Percentiles rank a stretch among this genome's conserved stretches.
These are phyloP conservation scores for Eulemur coronatus DNA, from an alignment of 2,797 vertebrate species.

Conservation along the genomic window DNA sequence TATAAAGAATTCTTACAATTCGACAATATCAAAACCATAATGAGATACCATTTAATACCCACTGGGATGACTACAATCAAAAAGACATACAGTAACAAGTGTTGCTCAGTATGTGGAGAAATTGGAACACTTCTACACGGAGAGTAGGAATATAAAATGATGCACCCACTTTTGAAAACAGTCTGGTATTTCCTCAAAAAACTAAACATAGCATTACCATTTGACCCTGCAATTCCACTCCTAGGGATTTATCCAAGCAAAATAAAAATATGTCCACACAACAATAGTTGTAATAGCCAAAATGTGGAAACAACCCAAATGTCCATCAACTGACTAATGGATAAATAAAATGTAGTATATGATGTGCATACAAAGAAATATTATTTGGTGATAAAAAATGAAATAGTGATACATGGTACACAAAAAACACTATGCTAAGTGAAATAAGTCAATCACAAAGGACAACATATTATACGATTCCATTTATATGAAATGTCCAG, in stretches of 20 bases:
- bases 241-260: not conserved
- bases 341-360: not conserved
- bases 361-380: not conserved
- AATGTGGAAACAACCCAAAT: slow-evolving; percentile 4
- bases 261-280: not conserved
- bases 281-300: not conserved
- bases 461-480: not conserved
- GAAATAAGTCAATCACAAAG: not conserved
- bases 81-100: not conserved
- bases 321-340: not conserved
- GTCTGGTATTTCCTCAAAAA: not conserved
- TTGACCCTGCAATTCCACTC: not conserved
- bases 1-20: not conserved
- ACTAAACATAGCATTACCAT: not conserved
- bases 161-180: not conserved
- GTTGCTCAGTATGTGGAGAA: not conserved
- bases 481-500: not conserved
- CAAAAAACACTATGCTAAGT: not conserved
- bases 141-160: not conserved
- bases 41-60: not conserved
- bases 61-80: not conserved
- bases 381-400: not conserved
- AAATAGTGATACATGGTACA: not conserved
- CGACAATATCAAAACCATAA: not conserved
- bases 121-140: not conserved